phyloP scores from a whole-genome alignment of 2,797 vertebrate species.

The Trachurus trachurus region DNA sequence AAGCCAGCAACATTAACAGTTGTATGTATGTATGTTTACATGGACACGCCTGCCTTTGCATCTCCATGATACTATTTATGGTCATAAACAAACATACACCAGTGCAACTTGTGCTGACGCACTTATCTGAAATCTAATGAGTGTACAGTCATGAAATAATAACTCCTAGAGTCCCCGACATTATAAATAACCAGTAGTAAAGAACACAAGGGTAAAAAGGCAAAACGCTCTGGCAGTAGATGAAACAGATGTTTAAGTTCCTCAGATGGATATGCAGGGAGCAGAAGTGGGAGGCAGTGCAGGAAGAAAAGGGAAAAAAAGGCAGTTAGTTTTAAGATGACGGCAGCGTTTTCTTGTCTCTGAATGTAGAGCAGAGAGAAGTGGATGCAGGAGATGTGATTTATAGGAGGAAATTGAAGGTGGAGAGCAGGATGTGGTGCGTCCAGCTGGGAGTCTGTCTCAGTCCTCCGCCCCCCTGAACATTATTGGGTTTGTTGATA shows the following conservation, averaged over 20 bases:
- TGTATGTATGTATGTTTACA: slow-evolving; percentile 6
- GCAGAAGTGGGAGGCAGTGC: slow-evolving; percentile 41
- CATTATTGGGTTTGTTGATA: slow-evolving; percentile 47
- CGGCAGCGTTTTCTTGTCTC: not conserved
- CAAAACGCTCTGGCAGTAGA: slow-evolving; percentile 26
- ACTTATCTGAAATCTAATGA: slow-evolving; percentile 28
- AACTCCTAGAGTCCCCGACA: not conserved
- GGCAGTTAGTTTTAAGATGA: slow-evolving; percentile 31
- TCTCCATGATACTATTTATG: not conserved
- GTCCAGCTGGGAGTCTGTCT: slow-evolving; percentile 25
- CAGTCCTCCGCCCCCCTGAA: slow-evolving; percentile 11
- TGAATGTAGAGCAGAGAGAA: slow-evolving; percentile 6
- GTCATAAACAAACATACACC: not conserved
- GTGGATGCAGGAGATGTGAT: slow-evolving; percentile 12
- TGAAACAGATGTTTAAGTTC: slow-evolving; percentile 36
- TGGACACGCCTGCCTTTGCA: not conserved
- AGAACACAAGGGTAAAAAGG: slow-evolving; percentile 39
- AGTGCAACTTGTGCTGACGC: not conserved
- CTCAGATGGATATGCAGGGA: slow-evolving; percentile 24
- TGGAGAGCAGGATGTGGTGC: slow-evolving; percentile 4
- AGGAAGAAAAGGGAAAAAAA: slow-evolving; percentile 21
- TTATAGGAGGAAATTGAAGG: slow-evolving; percentile 25
- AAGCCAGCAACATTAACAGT: not conserved
- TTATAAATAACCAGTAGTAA: slow-evolving; percentile 43
- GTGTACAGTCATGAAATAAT: slow-evolving; percentile 14